phyloP scores from a whole-genome alignment of 2,113 vertebrate genomes.

The Rutilus rutilus region DNA sequence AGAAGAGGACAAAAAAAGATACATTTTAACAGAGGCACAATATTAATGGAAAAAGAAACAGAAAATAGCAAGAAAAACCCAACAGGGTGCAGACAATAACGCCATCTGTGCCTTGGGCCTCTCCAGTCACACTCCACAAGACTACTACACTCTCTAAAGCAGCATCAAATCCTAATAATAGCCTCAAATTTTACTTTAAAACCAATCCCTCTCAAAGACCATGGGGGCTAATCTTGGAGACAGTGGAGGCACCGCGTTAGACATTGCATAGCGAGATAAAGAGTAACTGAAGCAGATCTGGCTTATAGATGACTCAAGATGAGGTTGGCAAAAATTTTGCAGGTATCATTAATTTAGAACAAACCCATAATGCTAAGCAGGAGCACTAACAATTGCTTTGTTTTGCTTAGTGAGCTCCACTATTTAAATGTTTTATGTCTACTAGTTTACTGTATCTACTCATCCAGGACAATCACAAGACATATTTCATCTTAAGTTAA shows the following conservation, averaged over 20 bases:
- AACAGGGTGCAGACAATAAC: background rate
- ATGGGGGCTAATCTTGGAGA: slow-evolving; percentile 26
- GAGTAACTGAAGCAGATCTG: background rate
- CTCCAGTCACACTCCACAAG: slow-evolving; percentile 46
- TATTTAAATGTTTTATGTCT: background rate
- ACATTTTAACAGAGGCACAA: background rate
- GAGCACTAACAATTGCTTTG: background rate
- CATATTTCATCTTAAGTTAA: background rate
- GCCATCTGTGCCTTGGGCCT: slow-evolving; percentile 36
- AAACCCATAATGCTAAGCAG: no score
- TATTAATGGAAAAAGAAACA: slow-evolving; percentile 2
- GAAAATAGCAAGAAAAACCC: slow-evolving; percentile 6
- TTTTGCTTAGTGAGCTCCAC: background rate
- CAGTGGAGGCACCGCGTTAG: slow-evolving; percentile 32
- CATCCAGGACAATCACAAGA: background rate
- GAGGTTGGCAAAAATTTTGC: background rate
- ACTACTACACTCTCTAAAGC: slow-evolving; percentile 24
- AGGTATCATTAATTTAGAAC: background rate
- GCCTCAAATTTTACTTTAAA: slow-evolving; percentile 28
- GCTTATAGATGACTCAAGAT: slow-evolving; percentile 1
- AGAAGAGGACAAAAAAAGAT: background rate
- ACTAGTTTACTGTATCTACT: background rate
- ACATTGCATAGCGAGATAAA: background rate
- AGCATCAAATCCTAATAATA: slow-evolving; percentile 60
- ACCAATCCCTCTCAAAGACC: slow-evolving; percentile 15